Evolutionary conservation across 2,888 invertebrate genomes (phyloP), one percentile per base, ranked within the genome.

Genomic region (Acanthococcus lagerstroemiae): DNA sequence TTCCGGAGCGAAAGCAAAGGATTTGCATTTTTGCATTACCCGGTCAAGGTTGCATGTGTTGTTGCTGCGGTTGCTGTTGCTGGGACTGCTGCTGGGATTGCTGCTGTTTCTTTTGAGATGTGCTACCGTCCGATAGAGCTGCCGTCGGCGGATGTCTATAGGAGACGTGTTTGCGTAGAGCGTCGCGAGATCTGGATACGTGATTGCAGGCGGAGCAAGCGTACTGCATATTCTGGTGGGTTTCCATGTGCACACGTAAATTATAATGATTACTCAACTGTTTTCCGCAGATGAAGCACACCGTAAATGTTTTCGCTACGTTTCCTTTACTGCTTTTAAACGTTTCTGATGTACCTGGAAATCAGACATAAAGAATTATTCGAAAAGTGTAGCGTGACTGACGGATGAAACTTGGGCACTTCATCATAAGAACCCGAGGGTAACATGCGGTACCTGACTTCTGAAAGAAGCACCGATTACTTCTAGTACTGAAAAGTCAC

Each of bases 211-310:
- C 88, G 69, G 86, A 84, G 74, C 92, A 92, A 30, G 90, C 90
- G 76, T 92, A 90, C 27, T 90, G 84, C 56, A 89, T 85, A 70
- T 91, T 91, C 73, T 90, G 88, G 76, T 92, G 92, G 21, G 91
- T 91, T 74, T 92, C 92, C 84, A 92, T 85, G 73, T 92, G 92
- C 68, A 92, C 91, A 68, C 91, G 82, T 72, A 92, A 77, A 76
- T 92, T 92, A 79, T 92, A 92, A 76, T 91, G 91, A 78, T 92
- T 92, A 76, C 90, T 90, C 56, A 92, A 79, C 67, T 90, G 88
- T 75, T 92, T 92, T 74, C 89, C 87, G 77, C 92, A 92, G 60
- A 92, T 83, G 68, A 85, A 84, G 76, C 92, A 92, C 17, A 86
- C 84, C 4, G 87, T 83, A 72, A 81, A 80, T n/a, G 80, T 71